A percentile compares a stretch with the other conserved stretches of the same genome.
Evolutionary conservation across 2,888 invertebrate species (phyloP).

Genomic region (Nomada hirtipes): DNA sequence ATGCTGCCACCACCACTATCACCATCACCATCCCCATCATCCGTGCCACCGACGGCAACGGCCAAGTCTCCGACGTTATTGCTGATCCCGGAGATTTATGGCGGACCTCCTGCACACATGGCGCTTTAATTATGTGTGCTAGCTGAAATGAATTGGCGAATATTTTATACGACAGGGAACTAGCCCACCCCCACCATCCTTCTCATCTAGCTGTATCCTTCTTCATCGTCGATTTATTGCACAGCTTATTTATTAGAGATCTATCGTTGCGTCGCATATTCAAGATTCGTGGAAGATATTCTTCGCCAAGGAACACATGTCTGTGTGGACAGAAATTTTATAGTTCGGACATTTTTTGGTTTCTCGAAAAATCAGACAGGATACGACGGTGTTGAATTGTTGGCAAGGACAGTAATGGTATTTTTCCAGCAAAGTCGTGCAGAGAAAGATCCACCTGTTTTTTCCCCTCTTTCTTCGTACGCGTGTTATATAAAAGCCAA

Average conservation of each 20-base stretch:
- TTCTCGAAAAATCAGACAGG: too few relatives aligned
- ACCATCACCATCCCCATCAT: conserved; percentile 67
- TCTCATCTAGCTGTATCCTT: conserved; percentile 4
- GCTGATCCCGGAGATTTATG: conserved; percentile 83
- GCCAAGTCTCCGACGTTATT: conserved; percentile 82
- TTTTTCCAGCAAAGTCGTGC: conserved; percentile 51
- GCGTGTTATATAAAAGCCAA: conserved; percentile 62
- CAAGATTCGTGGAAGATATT: conserved; percentile 4
- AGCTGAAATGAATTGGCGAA: conserved; percentile 81
- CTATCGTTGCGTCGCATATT: conserved; percentile 21
- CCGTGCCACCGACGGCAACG: conserved; percentile 72
- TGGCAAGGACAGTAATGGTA: conserved; percentile 65
- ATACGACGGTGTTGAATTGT: conserved; percentile 50
- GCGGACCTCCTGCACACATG: conserved; percentile 81
- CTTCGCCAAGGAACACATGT: not conserved
- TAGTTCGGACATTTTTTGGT: too few relatives aligned
- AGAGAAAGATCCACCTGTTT: conserved; percentile 48
- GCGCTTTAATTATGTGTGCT: conserved; percentile 83
- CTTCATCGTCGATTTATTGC: conserved; percentile 58
- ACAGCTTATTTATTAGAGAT: conserved; percentile 60
- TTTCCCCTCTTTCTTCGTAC: conserved; percentile 28
- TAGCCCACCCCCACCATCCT: conserved; percentile 40
- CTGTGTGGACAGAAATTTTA: too few relatives aligned
- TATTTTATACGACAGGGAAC: conserved; percentile 78
- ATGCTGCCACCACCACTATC: conserved; percentile 59